Evolutionary conservation across 2,113 vertebrate species (phyloP).

Genomic region (Phrynosoma platyrhinos): DNA sequence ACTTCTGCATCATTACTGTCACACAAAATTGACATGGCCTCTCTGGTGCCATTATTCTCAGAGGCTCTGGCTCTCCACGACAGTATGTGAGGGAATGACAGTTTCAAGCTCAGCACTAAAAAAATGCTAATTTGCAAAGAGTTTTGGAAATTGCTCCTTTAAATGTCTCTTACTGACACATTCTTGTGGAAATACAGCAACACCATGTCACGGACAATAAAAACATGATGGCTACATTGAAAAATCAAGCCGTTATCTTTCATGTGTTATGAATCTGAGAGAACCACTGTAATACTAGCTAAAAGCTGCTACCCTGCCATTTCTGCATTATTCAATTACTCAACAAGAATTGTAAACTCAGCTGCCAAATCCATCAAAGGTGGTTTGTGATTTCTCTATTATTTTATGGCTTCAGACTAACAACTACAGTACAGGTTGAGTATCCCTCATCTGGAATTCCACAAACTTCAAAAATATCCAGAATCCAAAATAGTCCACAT

Average conservation of each 20-base stretch:
- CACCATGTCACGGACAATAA: background rate
- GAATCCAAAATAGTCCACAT: too few relatives aligned
- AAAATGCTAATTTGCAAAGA: background rate
- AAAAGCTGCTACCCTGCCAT: background rate
- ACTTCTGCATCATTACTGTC: background rate
- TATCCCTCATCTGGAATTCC: too few relatives aligned
- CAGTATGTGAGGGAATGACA: background rate
- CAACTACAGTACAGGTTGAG: background rate
- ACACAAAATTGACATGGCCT: background rate
- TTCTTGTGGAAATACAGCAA: background rate
- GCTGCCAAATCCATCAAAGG: background rate
- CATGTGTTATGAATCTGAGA: slow-evolving; percentile 5
- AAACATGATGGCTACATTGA: slow-evolving; percentile 1
- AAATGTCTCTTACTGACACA: slow-evolving; percentile 30
- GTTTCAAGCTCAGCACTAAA: slow-evolving; percentile 34
- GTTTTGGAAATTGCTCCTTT: slow-evolving; percentile 20
- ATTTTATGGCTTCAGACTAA: background rate
- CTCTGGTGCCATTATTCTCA: background rate
- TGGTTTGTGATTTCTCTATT: background rate
- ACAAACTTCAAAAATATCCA: too few relatives aligned
- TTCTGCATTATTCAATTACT: background rate
- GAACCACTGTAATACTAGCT: background rate
- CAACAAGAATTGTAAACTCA: background rate
- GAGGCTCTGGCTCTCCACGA: slow-evolving; percentile 15
- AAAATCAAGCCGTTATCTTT: slow-evolving; percentile 20